phyloP scores from a whole-genome alignment of 2,113 vertebrate genomes.

The Colossoma macropomum region DNA sequence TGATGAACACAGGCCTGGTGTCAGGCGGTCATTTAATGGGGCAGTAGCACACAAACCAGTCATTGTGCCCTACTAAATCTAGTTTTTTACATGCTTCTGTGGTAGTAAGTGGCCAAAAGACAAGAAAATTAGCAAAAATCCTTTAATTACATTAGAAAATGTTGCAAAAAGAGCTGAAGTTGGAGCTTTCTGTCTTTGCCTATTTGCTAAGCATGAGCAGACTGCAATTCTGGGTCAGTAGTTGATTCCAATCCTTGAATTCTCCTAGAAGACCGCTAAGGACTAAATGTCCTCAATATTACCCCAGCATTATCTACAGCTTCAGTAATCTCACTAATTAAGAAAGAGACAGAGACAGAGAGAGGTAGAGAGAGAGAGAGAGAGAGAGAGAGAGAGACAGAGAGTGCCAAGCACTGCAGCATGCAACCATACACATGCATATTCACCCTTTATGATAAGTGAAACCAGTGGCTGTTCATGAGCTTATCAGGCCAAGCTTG shows the following conservation, averaged over 20 bases:
- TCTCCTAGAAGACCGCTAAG: background rate
- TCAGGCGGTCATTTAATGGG: too few relatives aligned
- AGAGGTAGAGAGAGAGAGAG: too few relatives aligned
- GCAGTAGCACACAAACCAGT: too few relatives aligned
- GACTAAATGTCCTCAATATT: too few relatives aligned
- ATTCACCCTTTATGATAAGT: background rate
- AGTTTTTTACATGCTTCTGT: too few relatives aligned
- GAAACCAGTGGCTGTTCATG: background rate
- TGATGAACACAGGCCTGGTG: too few relatives aligned
- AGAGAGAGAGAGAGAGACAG: too few relatives aligned
- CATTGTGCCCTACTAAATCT: too few relatives aligned
- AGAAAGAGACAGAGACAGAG: too few relatives aligned
- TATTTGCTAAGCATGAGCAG: background rate
- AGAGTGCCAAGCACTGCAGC: background rate
- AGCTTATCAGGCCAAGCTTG: background rate
- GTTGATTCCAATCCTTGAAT: background rate
- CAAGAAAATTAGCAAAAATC: too few relatives aligned
- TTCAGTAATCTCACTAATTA: background rate
- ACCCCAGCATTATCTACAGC: background rate
- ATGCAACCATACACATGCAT: background rate
- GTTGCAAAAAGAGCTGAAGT: background rate
- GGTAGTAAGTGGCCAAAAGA: too few relatives aligned
- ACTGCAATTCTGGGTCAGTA: background rate
- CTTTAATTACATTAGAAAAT: background rate
- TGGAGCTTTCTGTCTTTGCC: background rate